phyloP scores from a whole-genome alignment of 2,797 vertebrate genomes.

The Syncerus caffer region DNA sequence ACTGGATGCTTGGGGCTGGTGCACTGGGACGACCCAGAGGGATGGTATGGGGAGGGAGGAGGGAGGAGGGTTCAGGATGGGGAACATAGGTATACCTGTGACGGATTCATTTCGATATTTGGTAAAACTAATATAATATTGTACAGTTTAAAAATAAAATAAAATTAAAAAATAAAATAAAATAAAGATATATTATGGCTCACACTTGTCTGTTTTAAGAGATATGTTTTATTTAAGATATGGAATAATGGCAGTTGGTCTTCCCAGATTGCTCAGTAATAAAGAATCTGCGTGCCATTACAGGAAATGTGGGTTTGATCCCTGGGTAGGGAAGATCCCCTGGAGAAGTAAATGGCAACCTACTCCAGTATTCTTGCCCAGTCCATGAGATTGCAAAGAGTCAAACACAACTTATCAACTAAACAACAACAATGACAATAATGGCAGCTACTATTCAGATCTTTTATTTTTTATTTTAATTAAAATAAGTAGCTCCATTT shows the following conservation, averaged over 20 bases:
- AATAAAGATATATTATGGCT: background rate
- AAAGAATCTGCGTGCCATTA: background rate
- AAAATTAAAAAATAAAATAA: too few species aligned
- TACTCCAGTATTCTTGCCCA: background rate
- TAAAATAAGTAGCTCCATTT: background rate
- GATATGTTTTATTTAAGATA: constrained; percentile 43
- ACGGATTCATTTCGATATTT: too few species aligned
- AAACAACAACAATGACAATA: background rate
- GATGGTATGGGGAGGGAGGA: too few species aligned
- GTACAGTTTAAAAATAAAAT: too few species aligned
- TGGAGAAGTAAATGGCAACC: background rate
- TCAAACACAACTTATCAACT: background rate
- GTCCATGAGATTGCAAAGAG: background rate
- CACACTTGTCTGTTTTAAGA: background rate
- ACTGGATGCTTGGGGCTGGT: too few species aligned
- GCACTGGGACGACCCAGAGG: too few species aligned
- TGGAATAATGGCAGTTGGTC: background rate
- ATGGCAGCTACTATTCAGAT: background rate
- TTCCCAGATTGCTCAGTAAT: background rate
- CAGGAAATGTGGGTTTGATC: background rate
- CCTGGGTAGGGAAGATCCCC: background rate
- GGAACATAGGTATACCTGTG: too few species aligned
- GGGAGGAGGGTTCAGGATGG: too few species aligned
- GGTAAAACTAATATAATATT: too few species aligned
- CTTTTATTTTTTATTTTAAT: background rate